A percentile compares a stretch with the other conserved stretches of the same genome.
Conservation (phyloP, 1,140 invertebrate species). For the Octopus sinensis region DNA sequence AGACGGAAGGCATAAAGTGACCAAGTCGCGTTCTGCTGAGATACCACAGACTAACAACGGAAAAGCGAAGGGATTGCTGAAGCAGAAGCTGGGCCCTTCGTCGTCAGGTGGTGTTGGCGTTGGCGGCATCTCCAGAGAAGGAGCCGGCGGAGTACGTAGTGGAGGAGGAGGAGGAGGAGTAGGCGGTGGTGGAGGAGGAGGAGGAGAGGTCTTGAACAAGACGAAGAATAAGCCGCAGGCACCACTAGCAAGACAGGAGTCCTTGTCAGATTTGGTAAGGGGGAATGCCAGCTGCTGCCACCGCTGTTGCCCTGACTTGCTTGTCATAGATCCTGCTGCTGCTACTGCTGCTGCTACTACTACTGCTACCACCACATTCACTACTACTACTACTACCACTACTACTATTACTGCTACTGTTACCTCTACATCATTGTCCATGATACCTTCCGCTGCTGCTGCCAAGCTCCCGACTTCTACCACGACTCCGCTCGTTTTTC, state of each 20-base stretch:
- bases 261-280: slow-evolving; percentile 51
- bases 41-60: neutral
- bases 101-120: neutral
- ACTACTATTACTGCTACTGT: no score
- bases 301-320: neutral
- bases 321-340: neutral
- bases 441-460: no score
- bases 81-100: neutral
- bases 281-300: neutral
- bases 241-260: slow-evolving; percentile 54
- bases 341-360: neutral
- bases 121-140: no score
- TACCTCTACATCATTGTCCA: no score
- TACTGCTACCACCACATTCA: neutral
- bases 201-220: neutral
- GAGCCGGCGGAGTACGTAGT: no score
- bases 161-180: neutral
- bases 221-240: slow-evolving; percentile 24
- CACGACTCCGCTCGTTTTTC: no score
- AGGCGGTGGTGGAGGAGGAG: neutral
- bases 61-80: neutral
- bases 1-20: neutral
- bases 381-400: no score
- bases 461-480: no score
- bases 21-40: slow-evolving; percentile 13